These are phyloP conservation scores for Castor canadensis DNA, from an alignment of 2,113 vertebrate genomes.

Conservation along the genomic window DNA sequence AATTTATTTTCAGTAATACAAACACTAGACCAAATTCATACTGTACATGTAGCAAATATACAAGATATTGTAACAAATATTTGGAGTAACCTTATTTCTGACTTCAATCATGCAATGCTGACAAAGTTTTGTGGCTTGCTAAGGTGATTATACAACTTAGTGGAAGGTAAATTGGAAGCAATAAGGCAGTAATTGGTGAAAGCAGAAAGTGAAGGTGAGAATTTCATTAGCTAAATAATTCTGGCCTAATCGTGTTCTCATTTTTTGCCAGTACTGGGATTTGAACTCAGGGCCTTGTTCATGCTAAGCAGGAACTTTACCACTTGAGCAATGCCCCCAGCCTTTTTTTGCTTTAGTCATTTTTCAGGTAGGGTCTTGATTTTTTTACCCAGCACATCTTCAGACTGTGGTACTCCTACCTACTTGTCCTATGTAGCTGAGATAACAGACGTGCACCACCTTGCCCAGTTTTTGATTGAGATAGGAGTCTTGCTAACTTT, in stretches of 20 bases:
- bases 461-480: too few species aligned
- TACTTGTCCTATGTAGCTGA: too few species aligned
- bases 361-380: too few species aligned
- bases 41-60: not conserved
- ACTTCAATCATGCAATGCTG: not conserved
- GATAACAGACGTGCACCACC: too few species aligned
- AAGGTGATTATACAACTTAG: not conserved
- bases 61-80: not conserved
- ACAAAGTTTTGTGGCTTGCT: not conserved
- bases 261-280: too few species aligned
- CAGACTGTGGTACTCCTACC: too few species aligned
- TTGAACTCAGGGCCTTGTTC: too few species aligned
- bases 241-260: not conserved
- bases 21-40: not conserved
- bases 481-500: too few species aligned
- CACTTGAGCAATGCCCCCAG: too few species aligned
- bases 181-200: not conserved
- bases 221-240: conserved; percentile 10
- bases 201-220: not conserved
- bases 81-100: not conserved
- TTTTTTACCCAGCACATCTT: too few species aligned
- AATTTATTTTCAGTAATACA: not conserved
- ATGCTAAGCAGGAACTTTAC: too few species aligned
- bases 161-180: not conserved
- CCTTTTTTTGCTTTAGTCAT: too few species aligned